These are phyloP conservation scores for Brachionus rubens DNA, from an alignment of 1,140 invertebrate species.

Conservation along the genomic window DNA sequence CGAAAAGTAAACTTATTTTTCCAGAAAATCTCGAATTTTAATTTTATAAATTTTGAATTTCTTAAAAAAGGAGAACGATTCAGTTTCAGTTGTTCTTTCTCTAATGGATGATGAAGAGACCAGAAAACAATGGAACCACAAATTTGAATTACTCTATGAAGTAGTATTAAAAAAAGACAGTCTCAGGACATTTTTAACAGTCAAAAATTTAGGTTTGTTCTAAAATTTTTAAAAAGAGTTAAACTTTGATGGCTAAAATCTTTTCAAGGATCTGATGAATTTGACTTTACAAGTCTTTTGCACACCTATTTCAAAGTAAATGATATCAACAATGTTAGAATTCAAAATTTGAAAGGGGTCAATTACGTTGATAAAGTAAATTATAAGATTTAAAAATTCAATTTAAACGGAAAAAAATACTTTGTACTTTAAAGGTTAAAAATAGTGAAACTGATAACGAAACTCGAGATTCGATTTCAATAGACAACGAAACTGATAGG, in stretches of 20 bases:
- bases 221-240: neutral
- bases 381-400: neutral
- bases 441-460: conserved; percentile 79
- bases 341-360: conserved; percentile 82
- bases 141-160: conserved; percentile 68
- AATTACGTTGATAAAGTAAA: conserved; percentile 86
- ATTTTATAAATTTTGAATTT: conserved; percentile 4
- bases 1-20: conserved; percentile 63
- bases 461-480: conserved; percentile 78
- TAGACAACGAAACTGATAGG: conserved; percentile 81
- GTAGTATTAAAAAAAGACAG: conserved; percentile 78
- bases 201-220: conserved; percentile 53
- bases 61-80: conserved; percentile 71
- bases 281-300: conserved; percentile 85
- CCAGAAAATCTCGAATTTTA: too few species aligned
- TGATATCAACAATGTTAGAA: conserved; percentile 81
- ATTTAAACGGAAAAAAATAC: neutral
- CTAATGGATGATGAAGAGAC: conserved; percentile 88
- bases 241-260: neutral
- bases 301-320: conserved; percentile 94
- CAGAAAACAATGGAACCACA: conserved; percentile 86
- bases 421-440: neutral
- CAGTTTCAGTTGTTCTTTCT: conserved; percentile 83
- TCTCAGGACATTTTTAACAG: conserved; percentile 49
- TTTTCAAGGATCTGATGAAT: conserved; percentile 69